phyloP scores from a whole-genome alignment of 2,888 invertebrate genomes.

The Cheilosia pagana region DNA sequence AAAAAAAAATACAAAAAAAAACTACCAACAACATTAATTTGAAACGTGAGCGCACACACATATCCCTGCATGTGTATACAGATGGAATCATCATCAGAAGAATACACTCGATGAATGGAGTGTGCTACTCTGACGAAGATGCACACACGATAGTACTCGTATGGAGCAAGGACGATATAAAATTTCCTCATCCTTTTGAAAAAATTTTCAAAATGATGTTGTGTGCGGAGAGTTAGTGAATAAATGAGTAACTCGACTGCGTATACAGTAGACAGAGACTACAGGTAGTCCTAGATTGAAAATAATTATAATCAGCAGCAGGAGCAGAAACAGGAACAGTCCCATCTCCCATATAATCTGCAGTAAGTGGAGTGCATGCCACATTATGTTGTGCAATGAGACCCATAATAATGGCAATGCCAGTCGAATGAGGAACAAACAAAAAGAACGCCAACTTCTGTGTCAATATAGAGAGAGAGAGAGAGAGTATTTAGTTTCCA shows the following conservation, averaged over 20 bases:
- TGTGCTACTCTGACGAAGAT: conserved; percentile 31
- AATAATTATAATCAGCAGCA: conserved; percentile 27
- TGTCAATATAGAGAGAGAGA: too few species aligned
- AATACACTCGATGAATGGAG: conserved; percentile 49
- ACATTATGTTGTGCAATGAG: conserved; percentile 2
- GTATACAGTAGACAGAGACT: not conserved
- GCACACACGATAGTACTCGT: not conserved
- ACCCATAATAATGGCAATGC: conserved; percentile 23
- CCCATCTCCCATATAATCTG: not conserved
- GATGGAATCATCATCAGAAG: conserved; percentile 60
- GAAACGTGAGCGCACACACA: conserved; percentile 9
- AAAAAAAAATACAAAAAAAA: conserved; percentile 3
- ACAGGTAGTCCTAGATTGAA: conserved; percentile 20
- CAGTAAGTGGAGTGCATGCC: not conserved
- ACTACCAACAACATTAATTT: conserved; percentile 43
- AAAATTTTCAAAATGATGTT: conserved; percentile 19
- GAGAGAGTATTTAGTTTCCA: conserved; percentile 52
- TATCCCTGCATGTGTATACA: not conserved
- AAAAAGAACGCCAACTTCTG: not conserved
- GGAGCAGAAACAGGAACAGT: not conserved
- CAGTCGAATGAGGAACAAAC: not conserved
- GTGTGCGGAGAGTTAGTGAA: not conserved
- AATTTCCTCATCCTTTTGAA: conserved; percentile 20
- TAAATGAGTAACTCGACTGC: conserved; percentile 33
- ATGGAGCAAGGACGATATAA: not conserved